phyloP scores from a whole-genome alignment of 2,113 vertebrate species.

The Xyliphius kryptos region DNA sequence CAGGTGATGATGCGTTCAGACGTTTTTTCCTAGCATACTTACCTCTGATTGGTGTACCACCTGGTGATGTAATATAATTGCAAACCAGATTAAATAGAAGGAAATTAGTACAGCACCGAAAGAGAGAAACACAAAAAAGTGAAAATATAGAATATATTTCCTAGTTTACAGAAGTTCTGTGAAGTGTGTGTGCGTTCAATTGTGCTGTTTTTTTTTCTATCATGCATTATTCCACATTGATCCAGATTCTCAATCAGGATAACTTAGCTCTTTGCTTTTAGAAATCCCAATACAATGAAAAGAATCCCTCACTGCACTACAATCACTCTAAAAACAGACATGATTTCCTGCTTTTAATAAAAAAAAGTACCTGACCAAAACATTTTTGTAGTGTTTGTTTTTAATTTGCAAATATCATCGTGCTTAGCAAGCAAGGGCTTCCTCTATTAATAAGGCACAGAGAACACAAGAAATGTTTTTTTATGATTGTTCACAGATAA shows the following conservation, averaged over 20 bases:
- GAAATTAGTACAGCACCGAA: slow-evolving; percentile 82
- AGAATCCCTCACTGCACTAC: slow-evolving; percentile 44
- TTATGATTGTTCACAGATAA: no score
- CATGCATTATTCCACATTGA: not conserved
- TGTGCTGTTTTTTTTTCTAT: not conserved
- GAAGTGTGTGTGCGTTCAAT: not conserved
- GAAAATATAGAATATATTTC: slow-evolving; percentile 50
- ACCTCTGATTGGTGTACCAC: slow-evolving; percentile 99
- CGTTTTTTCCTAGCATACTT: slow-evolving; percentile 90
- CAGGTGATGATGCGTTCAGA: slow-evolving; percentile 67
- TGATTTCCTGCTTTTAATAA: no score
- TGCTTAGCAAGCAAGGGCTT: no score
- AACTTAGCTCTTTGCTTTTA: slow-evolving; percentile 18
- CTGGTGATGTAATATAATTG: slow-evolving; percentile 99
- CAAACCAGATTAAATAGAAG: slow-evolving; percentile 98
- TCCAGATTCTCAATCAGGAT: slow-evolving; percentile 20
- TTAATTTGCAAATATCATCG: no score
- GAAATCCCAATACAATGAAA: slow-evolving; percentile 43
- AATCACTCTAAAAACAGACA: no score
- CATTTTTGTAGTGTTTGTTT: no score
- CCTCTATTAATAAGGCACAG: no score
- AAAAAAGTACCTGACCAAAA: no score
- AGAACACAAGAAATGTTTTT: no score
- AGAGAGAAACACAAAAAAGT: slow-evolving; percentile 59
- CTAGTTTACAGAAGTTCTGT: no score